Base-by-base conservation (phyloP, 2,797 vertebrate species). In the Cottoperca gobio region DNA sequence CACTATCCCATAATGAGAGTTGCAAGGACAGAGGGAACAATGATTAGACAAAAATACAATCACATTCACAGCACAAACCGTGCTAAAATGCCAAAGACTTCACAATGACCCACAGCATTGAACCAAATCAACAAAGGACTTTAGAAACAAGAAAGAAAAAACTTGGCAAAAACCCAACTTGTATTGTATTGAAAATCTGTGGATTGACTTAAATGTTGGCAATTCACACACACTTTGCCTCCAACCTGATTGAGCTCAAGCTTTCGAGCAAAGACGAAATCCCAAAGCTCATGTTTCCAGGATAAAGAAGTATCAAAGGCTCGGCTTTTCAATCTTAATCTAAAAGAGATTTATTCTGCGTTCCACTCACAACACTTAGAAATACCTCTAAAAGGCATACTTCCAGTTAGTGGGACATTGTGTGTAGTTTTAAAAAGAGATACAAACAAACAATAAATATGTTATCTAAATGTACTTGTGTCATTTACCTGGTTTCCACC, bases 401-500 rank as follows among this genome's bases (percentile, higher is more conserved):
- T 49, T 24, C 24, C 28, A 52, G 3, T 35, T 35, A 16, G 8
- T 35, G 43, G 17, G 14, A 70, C 13, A 10, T 5, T 58, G 59
- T 50, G 28, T 63, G 43, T 7, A 12, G 37, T 58, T 31, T 46
- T 21, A 21, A 46, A n/a, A 54, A 13, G 13, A 43, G 26, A 28
- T 39, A 1, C 7, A 52, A 10, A 49, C 21, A 49, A 43, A 26
- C 3, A 17, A 6, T 31, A 60, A 13, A 5, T 31, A 52, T 46
- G 0, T 0, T 0, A 37, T 45, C 21, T 1, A 21, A 21, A 8
- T 9, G 16, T 8, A 3, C 3, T 43, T 70, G 40, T 16, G 40
- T 19, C 65, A 23, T 89, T 95, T 93, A 99, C 98, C 97, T 99
- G 98, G 88, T 99, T 99, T 70, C 98, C 98, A 50, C 98, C 98